A percentile compares a stretch with the other conserved stretches of the same genome.
These are phyloP conservation scores for Tamias sibiricus DNA, from an alignment of 2,113 vertebrate species.

Conservation along the genomic window DNA sequence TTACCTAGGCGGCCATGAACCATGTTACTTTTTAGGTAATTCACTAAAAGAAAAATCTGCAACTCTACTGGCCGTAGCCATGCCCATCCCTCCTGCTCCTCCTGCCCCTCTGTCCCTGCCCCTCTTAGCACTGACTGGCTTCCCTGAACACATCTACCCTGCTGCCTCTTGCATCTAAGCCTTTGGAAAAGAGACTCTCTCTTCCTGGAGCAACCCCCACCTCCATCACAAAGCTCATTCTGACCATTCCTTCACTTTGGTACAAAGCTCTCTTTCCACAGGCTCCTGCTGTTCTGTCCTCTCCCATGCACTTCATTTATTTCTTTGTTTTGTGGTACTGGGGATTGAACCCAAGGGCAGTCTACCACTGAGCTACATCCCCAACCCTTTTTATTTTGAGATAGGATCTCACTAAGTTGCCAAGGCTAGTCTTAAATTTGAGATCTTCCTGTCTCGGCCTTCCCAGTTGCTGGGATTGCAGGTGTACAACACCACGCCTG, in stretches of 20 bases:
- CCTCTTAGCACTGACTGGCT: background rate
- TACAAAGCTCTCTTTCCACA: background rate
- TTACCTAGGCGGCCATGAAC: background rate
- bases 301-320: background rate
- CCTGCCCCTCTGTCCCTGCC: too few relatives aligned
- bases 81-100: background rate
- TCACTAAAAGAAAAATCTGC: background rate
- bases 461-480: too few relatives aligned
- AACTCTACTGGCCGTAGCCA: background rate
- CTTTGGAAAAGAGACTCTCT: background rate
- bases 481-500: too few relatives aligned
- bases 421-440: too few relatives aligned
- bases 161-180: background rate
- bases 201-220: background rate
- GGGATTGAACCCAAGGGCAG: too few relatives aligned
- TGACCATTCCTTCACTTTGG: background rate
- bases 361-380: too few relatives aligned
- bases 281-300: background rate
- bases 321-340: too few relatives aligned
- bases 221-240: background rate
- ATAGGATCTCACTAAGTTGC: too few relatives aligned
- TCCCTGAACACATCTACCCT: background rate
- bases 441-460: too few relatives aligned
- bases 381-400: too few relatives aligned
- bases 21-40: background rate